Evolutionary conservation across 30 jellyfish, hydroid and myxozoan species (phyloP).

Genomic region (Hydra vulgaris): DNA sequence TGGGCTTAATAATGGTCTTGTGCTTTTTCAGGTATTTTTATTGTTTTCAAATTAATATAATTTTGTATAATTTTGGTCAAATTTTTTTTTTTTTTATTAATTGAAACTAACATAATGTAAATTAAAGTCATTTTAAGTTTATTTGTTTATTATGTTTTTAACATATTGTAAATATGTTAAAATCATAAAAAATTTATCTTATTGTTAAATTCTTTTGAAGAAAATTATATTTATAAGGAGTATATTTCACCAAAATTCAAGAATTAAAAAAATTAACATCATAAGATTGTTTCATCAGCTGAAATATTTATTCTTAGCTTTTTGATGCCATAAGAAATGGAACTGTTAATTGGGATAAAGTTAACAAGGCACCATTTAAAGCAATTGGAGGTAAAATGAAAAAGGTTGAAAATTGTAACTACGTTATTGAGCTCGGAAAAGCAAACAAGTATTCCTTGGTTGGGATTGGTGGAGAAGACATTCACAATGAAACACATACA

Average conservation of each 20-base stretch:
- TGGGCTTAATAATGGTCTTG: conserved; percentile 75
- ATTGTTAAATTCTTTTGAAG: too few relatives aligned
- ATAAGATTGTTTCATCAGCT: too few relatives aligned
- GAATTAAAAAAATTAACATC: neutral
- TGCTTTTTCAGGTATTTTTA: conserved; percentile 69
- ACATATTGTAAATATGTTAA: too few relatives aligned
- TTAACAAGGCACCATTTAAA: conserved; percentile 90
- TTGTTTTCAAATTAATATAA: too few relatives aligned
- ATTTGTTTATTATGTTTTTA: too few relatives aligned
- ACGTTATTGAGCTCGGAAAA: conserved; percentile 93
- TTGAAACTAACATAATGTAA: too few relatives aligned
- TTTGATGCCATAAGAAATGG: conserved; percentile 75
- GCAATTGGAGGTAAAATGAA: conserved; percentile 73
- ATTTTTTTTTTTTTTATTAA: too few relatives aligned
- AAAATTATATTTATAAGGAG: too few relatives aligned
- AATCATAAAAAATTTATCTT: too few relatives aligned
- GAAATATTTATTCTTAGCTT: conserved; percentile 35
- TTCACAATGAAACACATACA: conserved; percentile 71
- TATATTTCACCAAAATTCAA: too few relatives aligned
- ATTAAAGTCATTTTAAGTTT: too few relatives aligned
- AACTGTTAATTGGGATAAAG: conserved; percentile 88
- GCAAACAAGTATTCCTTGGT: conserved; percentile 69
- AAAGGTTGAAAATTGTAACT: conserved; percentile 95
- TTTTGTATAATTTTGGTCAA: too few relatives aligned
- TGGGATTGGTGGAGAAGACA: conserved; percentile 98